A percentile compares a stretch with the other conserved stretches of the same genome.
Conservation (phyloP, 1,140 invertebrate species). For the Calycopis cecrops region DNA sequence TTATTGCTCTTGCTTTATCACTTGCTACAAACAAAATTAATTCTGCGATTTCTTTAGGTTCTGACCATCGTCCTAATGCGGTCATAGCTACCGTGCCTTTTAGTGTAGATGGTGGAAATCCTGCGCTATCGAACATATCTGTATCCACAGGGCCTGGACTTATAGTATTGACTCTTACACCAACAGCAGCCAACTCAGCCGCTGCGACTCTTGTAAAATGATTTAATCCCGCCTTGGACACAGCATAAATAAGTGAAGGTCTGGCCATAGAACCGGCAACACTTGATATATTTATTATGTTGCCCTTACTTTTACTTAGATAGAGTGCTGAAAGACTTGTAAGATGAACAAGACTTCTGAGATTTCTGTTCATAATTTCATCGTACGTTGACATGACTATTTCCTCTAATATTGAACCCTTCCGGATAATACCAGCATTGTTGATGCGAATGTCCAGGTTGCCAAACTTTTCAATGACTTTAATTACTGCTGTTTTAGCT, state of each 20-base stretch:
- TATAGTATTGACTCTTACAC: slow-evolving; percentile 23
- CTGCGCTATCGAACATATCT: slow-evolving; percentile 12
- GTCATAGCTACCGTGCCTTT: too few species aligned
- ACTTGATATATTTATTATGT: slow-evolving; percentile 30
- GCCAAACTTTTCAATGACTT: slow-evolving; percentile 17
- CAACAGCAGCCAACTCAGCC: slow-evolving; percentile 17
- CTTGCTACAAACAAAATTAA: too few species aligned
- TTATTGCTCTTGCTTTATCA: too few species aligned
- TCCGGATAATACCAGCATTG: slow-evolving; percentile 19
- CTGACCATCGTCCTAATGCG: too few species aligned
- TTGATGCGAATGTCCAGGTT: slow-evolving; percentile 24
- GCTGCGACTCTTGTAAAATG: slow-evolving; percentile 20
- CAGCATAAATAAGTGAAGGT: neutral
- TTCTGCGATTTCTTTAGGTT: too few species aligned
- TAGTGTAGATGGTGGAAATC: too few species aligned
- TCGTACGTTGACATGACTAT: slow-evolving; percentile 14
- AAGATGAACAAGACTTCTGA: slow-evolving; percentile 17
- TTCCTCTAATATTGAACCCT: slow-evolving; percentile 4
- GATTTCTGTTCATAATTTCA: slow-evolving; percentile 18
- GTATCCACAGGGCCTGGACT: slow-evolving; percentile 21
- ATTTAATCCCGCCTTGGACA: slow-evolving; percentile 23
- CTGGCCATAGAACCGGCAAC: slow-evolving; percentile 12
- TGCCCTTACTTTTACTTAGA: slow-evolving; percentile 26
- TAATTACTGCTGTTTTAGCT: too few species aligned
- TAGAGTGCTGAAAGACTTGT: slow-evolving; percentile 17